Evolutionary conservation across 1,140 invertebrate genomes (phyloP).

Genomic region (Pseudomyrmex dendroicus): DNA sequence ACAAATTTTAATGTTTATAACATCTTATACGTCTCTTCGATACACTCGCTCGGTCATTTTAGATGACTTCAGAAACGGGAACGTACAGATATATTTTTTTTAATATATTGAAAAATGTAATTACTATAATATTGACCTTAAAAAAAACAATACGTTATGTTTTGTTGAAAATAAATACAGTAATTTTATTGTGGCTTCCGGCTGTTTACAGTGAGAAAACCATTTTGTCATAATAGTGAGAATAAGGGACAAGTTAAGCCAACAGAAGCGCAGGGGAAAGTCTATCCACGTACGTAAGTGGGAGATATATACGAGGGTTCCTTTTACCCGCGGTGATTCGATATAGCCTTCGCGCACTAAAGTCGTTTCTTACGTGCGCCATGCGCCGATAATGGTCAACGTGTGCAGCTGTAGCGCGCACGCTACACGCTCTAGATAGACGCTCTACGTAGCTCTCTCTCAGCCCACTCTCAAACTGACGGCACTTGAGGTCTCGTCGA

Average conservation of each 20-base stretch:
- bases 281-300: slow-evolving; percentile 37
- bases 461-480: slow-evolving; percentile 44
- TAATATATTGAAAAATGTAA: no score
- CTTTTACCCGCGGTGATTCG: slow-evolving; percentile 63
- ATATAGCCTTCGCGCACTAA: slow-evolving; percentile 43
- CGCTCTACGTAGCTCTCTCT: slow-evolving; percentile 22
- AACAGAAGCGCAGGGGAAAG: slow-evolving; percentile 41
- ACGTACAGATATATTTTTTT: no score
- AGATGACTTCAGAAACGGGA: no score
- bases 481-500: slow-evolving; percentile 70
- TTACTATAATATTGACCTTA: no score
- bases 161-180: not conserved
- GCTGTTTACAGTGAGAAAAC: not conserved
- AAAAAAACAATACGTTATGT: no score
- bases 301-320: slow-evolving; percentile 41
- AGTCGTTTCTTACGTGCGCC: slow-evolving; percentile 66
- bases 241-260: slow-evolving; percentile 43
- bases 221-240: slow-evolving; percentile 12
- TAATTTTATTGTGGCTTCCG: no score
- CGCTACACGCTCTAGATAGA: slow-evolving; percentile 64
- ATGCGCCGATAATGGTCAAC: slow-evolving; percentile 69
- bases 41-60: no score
- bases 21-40: no score
- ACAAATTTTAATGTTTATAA: not conserved
- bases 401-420: slow-evolving; percentile 56